These are phyloP conservation scores for Epirrita christyi DNA, from an alignment of 2,888 invertebrate species.

Conservation along the genomic window DNA sequence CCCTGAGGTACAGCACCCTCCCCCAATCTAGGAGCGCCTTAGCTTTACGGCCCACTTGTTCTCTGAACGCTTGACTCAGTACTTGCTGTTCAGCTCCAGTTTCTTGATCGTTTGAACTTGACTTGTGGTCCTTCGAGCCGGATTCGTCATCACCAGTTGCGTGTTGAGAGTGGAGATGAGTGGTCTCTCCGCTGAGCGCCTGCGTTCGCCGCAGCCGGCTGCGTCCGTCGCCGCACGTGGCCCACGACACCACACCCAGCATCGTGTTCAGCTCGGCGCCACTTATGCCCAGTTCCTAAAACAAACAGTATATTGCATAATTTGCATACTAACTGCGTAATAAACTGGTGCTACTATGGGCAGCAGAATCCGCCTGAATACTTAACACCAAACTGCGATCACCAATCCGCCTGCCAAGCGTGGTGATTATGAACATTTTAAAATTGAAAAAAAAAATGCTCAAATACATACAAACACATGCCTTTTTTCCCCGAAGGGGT, in stretches of 20 bases:
- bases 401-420: too few species aligned
- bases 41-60: slow-evolving; percentile 87
- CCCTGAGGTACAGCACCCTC: slow-evolving; percentile 86
- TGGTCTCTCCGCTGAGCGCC: slow-evolving; percentile 61
- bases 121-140: background rate
- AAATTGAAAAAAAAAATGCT: too few species aligned
- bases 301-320: slow-evolving; percentile 6
- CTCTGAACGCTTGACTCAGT: slow-evolving; percentile 32
- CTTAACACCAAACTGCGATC: too few species aligned
- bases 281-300: slow-evolving; percentile 83
- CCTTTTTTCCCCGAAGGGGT: too few species aligned
- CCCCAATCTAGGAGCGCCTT: slow-evolving; percentile 92
- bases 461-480: too few species aligned
- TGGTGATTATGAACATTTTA: too few species aligned
- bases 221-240: slow-evolving; percentile 90
- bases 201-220: slow-evolving; percentile 61
- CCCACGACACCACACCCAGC: slow-evolving; percentile 95
- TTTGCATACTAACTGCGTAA: too few species aligned
- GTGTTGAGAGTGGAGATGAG: too few species aligned
- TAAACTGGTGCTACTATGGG: too few species aligned
- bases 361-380: too few species aligned
- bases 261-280: slow-evolving; percentile 89
- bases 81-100: background rate
- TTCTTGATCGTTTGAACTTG: background rate
- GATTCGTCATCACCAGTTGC: slow-evolving; percentile 78